Conservation (phyloP, 2,888 invertebrate genomes). For the Gandaritis pyraliata region DNA sequence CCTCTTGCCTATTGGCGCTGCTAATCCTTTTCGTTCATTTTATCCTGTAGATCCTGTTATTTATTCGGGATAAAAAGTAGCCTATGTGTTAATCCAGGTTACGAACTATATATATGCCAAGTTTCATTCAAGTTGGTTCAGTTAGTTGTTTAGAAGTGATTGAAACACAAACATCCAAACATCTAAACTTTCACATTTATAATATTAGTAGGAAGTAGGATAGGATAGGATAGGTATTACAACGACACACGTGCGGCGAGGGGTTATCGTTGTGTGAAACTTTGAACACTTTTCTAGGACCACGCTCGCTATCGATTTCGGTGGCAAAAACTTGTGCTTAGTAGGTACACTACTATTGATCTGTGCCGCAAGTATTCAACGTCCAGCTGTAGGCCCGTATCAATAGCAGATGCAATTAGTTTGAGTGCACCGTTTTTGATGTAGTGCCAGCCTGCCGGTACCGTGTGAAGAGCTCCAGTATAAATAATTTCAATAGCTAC, state of each 20-base stretch:
- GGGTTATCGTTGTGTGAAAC: conserved; percentile 37
- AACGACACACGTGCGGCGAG: conserved; percentile 47
- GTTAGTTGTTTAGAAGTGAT: too few relatives aligned
- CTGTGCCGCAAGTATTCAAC: conserved; percentile 53
- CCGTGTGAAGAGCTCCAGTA: conserved; percentile 61
- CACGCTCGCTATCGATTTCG: not conserved
- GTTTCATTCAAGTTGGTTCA: too few relatives aligned
- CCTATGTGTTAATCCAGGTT: too few relatives aligned
- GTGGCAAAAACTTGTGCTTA: not conserved
- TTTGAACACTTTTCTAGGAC: conserved; percentile 12
- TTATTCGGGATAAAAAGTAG: too few relatives aligned
- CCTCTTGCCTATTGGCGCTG: too few relatives aligned
- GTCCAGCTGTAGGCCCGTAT: conserved; percentile 60
- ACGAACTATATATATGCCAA: too few relatives aligned
- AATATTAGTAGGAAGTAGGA: too few relatives aligned
- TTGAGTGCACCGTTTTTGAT: conserved; percentile 83
- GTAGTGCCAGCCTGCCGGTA: conserved; percentile 70
- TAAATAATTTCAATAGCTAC: conserved; percentile 62
- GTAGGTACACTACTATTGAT: conserved; percentile 8
- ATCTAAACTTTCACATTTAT: too few relatives aligned
- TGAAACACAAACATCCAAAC: too few relatives aligned
- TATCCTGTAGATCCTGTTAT: too few relatives aligned
- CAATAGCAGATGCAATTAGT: conserved; percentile 83
- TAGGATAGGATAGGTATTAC: conserved; percentile 45
- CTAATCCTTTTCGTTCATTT: too few relatives aligned